A percentile compares a stretch with the other conserved stretches of the same genome.
Evolutionary conservation across 2,113 vertebrate genomes (phyloP).

Genomic region (Pseudorhombus dupliciocellatus): DNA sequence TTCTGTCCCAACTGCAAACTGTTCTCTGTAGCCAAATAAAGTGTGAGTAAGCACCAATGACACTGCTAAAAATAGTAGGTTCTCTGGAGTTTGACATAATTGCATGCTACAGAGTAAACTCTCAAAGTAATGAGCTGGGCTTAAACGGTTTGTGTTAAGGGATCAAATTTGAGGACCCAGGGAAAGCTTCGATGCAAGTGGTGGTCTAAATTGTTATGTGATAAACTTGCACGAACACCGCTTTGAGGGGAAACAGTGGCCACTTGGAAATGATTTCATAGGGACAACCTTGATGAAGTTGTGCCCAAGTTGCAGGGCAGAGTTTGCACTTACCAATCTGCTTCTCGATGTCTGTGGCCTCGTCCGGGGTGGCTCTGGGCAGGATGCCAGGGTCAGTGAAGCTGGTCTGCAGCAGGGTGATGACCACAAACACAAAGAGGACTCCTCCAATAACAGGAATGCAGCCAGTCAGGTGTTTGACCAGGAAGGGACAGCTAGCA

Average conservation of each 20-base stretch:
- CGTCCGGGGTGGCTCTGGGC: constrained; percentile 90
- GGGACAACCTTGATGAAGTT: no score
- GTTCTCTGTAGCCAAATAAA: not conserved
- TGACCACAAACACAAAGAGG: constrained; percentile 92
- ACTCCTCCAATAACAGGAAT: constrained; percentile 90
- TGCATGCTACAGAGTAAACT: not conserved
- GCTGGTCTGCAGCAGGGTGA: constrained; percentile 93
- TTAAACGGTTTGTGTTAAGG: not conserved
- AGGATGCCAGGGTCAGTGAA: constrained; percentile 94
- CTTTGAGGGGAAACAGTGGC: no score
- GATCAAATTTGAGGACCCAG: constrained; percentile 1
- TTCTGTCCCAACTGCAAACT: not conserved
- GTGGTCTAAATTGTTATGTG: no score
- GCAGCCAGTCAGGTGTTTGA: constrained; percentile 86
- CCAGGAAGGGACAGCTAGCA: constrained; percentile 92
- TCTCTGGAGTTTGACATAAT: constrained; percentile 9
- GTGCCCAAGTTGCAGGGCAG: not conserved
- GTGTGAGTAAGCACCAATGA: not conserved
- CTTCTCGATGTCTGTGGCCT: constrained; percentile 91
- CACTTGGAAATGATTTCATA: no score
- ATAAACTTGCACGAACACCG: no score
- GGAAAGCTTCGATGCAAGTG: no score
- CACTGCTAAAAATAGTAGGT: constrained; percentile 6
- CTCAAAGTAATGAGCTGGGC: constrained; percentile 9
- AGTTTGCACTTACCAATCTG: constrained; percentile 86